These are phyloP conservation scores for Megalurothrips usitatus DNA, from an alignment of 2,888 invertebrate genomes.

Conservation along the genomic window DNA sequence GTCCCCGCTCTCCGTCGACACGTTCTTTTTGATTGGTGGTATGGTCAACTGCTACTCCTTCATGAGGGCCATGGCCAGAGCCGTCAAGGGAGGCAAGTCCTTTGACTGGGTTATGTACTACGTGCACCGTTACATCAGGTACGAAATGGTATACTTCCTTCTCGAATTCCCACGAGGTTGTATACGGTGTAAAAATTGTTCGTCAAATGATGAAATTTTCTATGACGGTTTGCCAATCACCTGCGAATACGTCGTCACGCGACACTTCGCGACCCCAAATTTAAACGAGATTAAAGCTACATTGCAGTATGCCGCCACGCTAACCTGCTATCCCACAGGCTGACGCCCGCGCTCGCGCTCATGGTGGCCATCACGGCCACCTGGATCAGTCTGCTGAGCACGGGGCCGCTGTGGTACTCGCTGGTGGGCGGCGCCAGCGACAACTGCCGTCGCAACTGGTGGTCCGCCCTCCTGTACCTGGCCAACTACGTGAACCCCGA, in stretches of 20 bases:
- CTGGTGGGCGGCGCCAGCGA: constrained; percentile 36
- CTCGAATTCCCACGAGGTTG: no score
- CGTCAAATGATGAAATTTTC: no score
- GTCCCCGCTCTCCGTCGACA: constrained; percentile 45
- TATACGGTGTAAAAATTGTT: no score
- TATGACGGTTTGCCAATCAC: no score
- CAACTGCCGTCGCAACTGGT: constrained; percentile 38
- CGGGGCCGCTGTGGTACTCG: constrained; percentile 39
- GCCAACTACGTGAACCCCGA: constrained; percentile 39
- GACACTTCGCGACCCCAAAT: no score
- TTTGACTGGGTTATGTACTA: constrained; percentile 47
- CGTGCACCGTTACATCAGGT: constrained; percentile 49
- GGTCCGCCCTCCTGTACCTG: constrained; percentile 39
- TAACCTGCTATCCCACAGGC: constrained; percentile 41
- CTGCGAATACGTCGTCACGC: no score
- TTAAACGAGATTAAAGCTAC: no score
- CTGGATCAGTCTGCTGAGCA: constrained; percentile 46
- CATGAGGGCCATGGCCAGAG: constrained; percentile 34
- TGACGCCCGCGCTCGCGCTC: constrained; percentile 54
- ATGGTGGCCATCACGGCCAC: constrained; percentile 51
- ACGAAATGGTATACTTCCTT: constrained; percentile 29
- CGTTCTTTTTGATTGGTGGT: constrained; percentile 43
- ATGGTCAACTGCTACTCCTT: constrained; percentile 42
- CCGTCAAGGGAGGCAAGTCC: constrained; percentile 35
- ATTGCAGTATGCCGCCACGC: no score